phyloP scores from a whole-genome alignment of 2,113 vertebrate genomes.

The Pollimyrus isidori region DNA sequence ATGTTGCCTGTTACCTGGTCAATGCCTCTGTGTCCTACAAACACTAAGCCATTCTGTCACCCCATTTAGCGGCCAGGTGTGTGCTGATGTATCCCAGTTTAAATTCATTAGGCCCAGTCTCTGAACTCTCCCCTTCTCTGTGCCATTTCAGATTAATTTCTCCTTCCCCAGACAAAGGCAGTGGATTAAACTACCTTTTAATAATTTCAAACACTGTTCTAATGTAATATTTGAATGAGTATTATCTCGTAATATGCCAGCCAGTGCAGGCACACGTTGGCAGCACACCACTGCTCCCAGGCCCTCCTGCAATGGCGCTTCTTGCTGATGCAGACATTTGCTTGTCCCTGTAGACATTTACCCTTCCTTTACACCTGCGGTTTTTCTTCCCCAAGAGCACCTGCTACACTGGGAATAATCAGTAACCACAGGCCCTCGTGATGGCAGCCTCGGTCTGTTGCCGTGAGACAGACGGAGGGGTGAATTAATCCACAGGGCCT shows the following conservation, averaged over 20 bases:
- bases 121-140: background rate
- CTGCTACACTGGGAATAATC: constrained; percentile 29
- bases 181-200: background rate
- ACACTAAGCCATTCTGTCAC: background rate
- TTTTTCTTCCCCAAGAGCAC: constrained; percentile 15
- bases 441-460: constrained; percentile 19
- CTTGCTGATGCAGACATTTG: background rate
- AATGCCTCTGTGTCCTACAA: background rate
- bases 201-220: background rate
- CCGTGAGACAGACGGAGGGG: constrained; percentile 33
- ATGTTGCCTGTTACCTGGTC: background rate
- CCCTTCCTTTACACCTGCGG: background rate
- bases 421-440: constrained; percentile 15
- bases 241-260: background rate
- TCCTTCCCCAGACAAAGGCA: background rate
- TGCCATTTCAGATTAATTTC: constrained; percentile 5
- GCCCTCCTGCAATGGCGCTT: background rate
- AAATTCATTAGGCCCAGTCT: constrained; percentile 14
- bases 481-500: constrained; percentile 38
- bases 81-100: constrained; percentile 1
- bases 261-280: background rate
- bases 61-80: constrained; percentile 1
- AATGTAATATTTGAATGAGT: background rate
- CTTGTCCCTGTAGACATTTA: constrained; percentile 12
- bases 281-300: background rate